These are phyloP conservation scores for Micronycteris hirsuta DNA, from an alignment of 2,113 vertebrate genomes.

Conservation along the genomic window DNA sequence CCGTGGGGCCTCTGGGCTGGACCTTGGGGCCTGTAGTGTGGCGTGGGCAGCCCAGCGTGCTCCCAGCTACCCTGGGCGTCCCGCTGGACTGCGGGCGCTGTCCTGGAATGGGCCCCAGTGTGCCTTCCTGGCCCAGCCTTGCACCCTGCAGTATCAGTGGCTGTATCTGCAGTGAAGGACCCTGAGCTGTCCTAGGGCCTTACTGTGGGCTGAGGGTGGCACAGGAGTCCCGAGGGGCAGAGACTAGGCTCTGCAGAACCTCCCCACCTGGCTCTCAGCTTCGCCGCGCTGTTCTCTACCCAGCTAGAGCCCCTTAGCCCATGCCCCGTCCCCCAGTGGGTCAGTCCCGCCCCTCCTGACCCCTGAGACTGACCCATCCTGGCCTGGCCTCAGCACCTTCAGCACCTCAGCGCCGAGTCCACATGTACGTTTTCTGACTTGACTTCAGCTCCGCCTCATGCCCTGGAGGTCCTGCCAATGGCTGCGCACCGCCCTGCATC, in stretches of 20 bases:
- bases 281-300: background rate
- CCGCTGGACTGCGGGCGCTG: background rate
- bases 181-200: background rate
- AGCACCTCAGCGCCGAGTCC: too few species aligned
- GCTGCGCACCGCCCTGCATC: background rate
- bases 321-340: background rate
- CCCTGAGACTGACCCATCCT: background rate
- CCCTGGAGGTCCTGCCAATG: background rate
- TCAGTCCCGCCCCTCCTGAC: background rate
- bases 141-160: background rate
- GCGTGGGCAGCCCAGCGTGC: background rate
- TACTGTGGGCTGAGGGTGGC: background rate
- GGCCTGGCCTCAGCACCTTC: background rate
- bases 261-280: background rate
- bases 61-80: background rate
- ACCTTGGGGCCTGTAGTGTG: background rate
- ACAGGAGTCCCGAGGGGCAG: background rate
- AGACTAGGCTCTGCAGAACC: background rate
- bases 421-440: background rate
- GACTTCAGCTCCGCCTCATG: background rate
- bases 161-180: background rate
- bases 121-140: background rate
- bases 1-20: background rate
- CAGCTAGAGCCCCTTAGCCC: too few species aligned
- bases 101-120: background rate